Conservation (phyloP, 92 coral and sea anemone species). For the Parazoanthus atlanticus region DNA sequence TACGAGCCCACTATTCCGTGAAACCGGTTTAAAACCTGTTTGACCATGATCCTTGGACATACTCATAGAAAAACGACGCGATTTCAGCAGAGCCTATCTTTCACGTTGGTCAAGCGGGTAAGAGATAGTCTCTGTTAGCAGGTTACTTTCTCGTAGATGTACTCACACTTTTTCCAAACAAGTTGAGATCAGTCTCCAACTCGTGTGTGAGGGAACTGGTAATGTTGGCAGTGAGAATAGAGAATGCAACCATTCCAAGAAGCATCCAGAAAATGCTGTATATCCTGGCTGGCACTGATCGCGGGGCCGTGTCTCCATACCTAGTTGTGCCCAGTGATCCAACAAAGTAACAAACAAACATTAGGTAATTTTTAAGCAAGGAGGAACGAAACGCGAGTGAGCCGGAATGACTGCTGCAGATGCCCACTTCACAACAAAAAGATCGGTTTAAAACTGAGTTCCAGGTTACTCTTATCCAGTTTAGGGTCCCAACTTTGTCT, state of each 20-base stretch:
- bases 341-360: too few species aligned
- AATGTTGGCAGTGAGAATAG: conserved; percentile 95
- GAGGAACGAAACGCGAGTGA: not conserved
- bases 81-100: too few species aligned
- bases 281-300: conserved; percentile 90
- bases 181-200: conserved; percentile 81
- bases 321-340: conserved; percentile 37
- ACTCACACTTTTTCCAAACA: conserved; percentile 83
- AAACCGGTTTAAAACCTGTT: too few species aligned
- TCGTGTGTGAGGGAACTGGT: conserved; percentile 92
- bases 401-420: not conserved
- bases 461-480: too few species aligned
- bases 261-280: conserved; percentile 96
- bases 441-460: too few species aligned
- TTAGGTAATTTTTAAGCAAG: not conserved
- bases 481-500: too few species aligned
- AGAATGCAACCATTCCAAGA: conserved; percentile 94
- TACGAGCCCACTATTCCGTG: too few species aligned
- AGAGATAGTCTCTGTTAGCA: too few species aligned
- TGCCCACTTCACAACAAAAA: too few species aligned
- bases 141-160: not conserved
- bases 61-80: too few species aligned
- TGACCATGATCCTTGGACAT: too few species aligned
- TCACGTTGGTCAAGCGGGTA: too few species aligned
- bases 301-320: conserved; percentile 95